Percentiles rank a stretch among this genome's conserved stretches.
Conservation (phyloP, 2,888 invertebrate species). For the Melanotus villosus region DNA sequence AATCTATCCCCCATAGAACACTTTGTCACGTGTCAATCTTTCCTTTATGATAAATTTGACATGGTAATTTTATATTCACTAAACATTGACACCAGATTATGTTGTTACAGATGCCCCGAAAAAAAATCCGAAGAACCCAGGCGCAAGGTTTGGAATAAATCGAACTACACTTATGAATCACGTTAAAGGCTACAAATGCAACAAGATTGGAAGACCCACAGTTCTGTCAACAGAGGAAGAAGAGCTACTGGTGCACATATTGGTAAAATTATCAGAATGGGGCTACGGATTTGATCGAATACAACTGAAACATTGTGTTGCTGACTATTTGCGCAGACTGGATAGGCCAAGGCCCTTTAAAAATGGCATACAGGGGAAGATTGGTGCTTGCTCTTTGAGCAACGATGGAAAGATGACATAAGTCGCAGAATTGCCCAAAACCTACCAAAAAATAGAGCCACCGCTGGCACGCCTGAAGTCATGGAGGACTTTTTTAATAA, state of each 20-base stretch:
- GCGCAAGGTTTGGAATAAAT: neutral
- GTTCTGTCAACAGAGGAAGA: slow-evolving; percentile 41
- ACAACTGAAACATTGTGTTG: slow-evolving; percentile 39
- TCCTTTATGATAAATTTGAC: too few species aligned
- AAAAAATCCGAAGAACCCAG: too few species aligned
- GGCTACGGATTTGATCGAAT: slow-evolving; percentile 42
- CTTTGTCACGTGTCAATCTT: too few species aligned
- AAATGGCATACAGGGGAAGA: slow-evolving; percentile 43
- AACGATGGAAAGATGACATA: slow-evolving; percentile 36
- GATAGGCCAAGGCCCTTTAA: slow-evolving; percentile 43
- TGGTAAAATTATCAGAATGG: slow-evolving; percentile 44
- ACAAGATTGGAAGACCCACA: slow-evolving; percentile 33
- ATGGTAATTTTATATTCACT: too few species aligned
- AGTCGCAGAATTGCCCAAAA: slow-evolving; percentile 37
- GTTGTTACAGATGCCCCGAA: too few species aligned
- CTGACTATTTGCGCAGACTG: slow-evolving; percentile 31
- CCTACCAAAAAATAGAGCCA: slow-evolving; percentile 42
- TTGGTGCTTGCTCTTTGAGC: slow-evolving; percentile 42
- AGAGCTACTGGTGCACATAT: slow-evolving; percentile 28
- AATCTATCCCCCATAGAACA: too few species aligned
- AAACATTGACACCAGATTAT: too few species aligned
- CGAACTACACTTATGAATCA: neutral
- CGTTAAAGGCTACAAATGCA: slow-evolving; percentile 38
- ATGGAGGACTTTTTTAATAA: slow-evolving; percentile 39
- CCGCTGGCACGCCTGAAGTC: slow-evolving; percentile 28